Conservation (phyloP, 2,797 vertebrate species). For the Tragopan temminckii region DNA sequence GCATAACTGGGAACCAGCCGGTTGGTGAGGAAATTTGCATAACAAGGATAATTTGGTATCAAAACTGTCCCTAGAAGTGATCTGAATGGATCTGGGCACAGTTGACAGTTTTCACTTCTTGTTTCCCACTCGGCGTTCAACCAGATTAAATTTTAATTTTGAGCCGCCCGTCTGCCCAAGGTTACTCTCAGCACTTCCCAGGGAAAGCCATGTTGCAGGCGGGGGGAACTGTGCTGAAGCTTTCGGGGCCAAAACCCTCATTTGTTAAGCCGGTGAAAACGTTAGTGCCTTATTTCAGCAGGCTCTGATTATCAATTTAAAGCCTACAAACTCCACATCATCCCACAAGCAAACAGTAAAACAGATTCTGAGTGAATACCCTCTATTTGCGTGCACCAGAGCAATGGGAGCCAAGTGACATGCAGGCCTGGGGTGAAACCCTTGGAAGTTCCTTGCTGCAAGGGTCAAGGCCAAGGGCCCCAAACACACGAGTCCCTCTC, state of each 20-base stretch:
- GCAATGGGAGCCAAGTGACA: accelerated
- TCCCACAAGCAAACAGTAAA: not conserved
- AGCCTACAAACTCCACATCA: not conserved
- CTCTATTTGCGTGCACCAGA: not conserved
- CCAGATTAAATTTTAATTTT: conserved; percentile 53
- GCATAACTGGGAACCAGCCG: conserved; percentile 90
- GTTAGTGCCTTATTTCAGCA: not conserved
- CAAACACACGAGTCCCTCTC: not conserved
- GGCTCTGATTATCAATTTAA: not conserved
- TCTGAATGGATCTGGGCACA: conserved; percentile 86
- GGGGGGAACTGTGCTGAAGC: not conserved
- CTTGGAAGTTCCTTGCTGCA: not conserved
- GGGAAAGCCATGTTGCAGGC: not conserved
- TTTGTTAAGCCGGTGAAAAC: not conserved
- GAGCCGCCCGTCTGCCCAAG: conserved; percentile 21
- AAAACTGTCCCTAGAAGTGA: conserved; percentile 82
- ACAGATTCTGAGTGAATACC: not conserved
- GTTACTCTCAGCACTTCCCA: not conserved
- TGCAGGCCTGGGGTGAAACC: accelerated
- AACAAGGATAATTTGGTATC: conserved; percentile 93
- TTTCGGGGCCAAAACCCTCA: not conserved
- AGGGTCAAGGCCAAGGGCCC: not conserved
- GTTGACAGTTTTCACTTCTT: conserved; percentile 93
- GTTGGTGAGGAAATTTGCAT: conserved; percentile 94
- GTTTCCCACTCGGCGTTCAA: conserved; percentile 80